Conservation (phyloP, 2,797 vertebrate species). For the Acrossocheilus wenchowensis region DNA sequence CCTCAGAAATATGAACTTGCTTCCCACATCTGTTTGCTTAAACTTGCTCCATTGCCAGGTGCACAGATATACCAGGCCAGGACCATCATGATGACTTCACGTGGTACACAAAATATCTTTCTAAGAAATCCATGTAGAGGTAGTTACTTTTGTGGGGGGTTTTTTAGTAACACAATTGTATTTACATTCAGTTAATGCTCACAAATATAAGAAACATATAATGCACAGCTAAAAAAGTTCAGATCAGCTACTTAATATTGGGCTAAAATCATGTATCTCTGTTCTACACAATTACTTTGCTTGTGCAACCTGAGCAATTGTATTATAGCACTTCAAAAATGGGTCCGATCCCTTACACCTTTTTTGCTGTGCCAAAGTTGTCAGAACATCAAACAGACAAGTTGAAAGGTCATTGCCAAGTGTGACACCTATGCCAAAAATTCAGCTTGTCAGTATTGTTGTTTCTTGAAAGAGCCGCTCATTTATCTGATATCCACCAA, state of each 20-base stretch:
- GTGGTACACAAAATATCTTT: conserved; percentile 32
- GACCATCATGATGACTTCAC: conserved; percentile 63
- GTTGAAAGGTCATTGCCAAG: conserved; percentile 68
- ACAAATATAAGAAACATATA: not conserved
- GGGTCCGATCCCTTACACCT: conserved; percentile 67
- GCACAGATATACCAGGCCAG: conserved; percentile 70
- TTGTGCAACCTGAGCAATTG: conserved; percentile 61
- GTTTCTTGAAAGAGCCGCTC: conserved; percentile 56
- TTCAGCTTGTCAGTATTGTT: conserved; percentile 67
- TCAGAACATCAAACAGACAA: conserved; percentile 66
- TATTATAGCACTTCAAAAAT: conserved; percentile 62
- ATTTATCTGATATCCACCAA: conserved; percentile 63
- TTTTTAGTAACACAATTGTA: not conserved
- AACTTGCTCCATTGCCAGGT: conserved; percentile 79
- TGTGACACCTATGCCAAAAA: conserved; percentile 62
- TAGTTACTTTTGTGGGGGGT: not conserved
- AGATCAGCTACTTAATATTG: not conserved
- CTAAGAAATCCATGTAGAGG: not conserved
- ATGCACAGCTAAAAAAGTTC: not conserved
- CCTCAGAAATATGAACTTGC: conserved; percentile 80
- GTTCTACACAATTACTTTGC: conserved; percentile 28
- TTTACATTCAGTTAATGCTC: not conserved
- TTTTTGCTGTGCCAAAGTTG: conserved; percentile 67
- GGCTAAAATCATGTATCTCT: conserved; percentile 9
- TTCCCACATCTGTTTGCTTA: conserved; percentile 81